Evolutionary conservation across 2,113 vertebrate species (phyloP), one percentile per base, ranked within the genome.

Genomic region (Toxotes chatareus): DNA sequence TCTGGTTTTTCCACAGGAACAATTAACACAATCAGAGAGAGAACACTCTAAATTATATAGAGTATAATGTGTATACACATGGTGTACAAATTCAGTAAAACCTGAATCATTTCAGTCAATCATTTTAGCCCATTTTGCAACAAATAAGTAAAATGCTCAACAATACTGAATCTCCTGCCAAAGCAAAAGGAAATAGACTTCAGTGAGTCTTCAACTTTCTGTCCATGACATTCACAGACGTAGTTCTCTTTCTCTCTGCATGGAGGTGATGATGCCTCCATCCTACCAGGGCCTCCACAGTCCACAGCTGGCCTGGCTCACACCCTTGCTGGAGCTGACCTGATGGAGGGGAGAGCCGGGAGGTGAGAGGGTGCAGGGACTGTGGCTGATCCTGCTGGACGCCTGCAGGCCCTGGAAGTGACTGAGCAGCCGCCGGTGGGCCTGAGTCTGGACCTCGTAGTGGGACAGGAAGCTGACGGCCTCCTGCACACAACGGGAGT

Each of bases 231-330:
- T 82, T 88, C 87, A 89, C 80, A 90, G 91, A 93, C 88, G 16
- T 89, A 71, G 83, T 82, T 93, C 66, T 89, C 73, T 55, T 7
- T 62, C 49, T 86, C 61, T 77, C n/a, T 17, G 53, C 16, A 49
- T 40, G 57, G 32, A 47, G 27, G 32, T 21, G 47, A 68, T 6
- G 4, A 38, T 40, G 60, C 31, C 77, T 82, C 71, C 67, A 1
- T 89, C 75, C 89, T 94, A 95, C 94, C 95, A 96, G 82, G 95
- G 95, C 66, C 94, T 94, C 95, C 95, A 95, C 83, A 96, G 89
- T 23, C 60, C 65, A 4, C 76, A n/a, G 46, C 76, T 13, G 73
- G 57, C 64, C 55, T 59, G 85, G 75, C 75, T 79, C 70, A 57
- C 53, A 1, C 86, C 89, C 63, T 93, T 94, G 40, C 56, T 57